Evolutionary conservation across 1,140 invertebrate species (phyloP).

Genomic region (Drosophila bocki): DNA sequence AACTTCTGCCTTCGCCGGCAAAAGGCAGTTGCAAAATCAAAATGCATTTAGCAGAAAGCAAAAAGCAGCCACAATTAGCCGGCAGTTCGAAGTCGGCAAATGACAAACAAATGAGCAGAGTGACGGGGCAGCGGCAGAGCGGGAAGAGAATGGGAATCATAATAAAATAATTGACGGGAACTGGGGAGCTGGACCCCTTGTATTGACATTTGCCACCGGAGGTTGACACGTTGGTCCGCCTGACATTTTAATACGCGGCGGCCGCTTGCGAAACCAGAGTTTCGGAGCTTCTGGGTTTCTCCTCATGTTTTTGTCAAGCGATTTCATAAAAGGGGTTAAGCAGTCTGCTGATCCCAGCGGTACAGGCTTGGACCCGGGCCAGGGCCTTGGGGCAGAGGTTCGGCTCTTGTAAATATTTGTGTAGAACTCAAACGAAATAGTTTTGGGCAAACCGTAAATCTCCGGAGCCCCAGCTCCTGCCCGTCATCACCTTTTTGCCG

Average conservation of each 20-base stretch:
- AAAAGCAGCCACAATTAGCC: constrained; percentile 53
- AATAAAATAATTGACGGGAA: constrained; percentile 71
- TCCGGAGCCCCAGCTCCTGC: neutral
- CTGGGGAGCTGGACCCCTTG: constrained; percentile 48
- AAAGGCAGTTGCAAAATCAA: constrained; percentile 72
- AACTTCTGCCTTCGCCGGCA: constrained; percentile 43
- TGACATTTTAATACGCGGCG: constrained; percentile 71
- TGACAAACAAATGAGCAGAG: constrained; percentile 47
- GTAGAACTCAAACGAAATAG: constrained; percentile 32
- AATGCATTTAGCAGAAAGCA: constrained; percentile 73
- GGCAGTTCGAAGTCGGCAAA: constrained; percentile 34
- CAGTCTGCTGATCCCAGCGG: constrained; percentile 7
- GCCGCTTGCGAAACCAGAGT: constrained; percentile 55
- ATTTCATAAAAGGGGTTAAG: constrained; percentile 45
- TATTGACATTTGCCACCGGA: constrained; percentile 70
- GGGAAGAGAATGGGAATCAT: constrained; percentile 37
- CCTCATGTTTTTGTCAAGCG: constrained; percentile 41
- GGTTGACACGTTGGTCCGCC: constrained; percentile 33
- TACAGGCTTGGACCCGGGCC: constrained; percentile 11
- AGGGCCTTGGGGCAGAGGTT: constrained; percentile 6
- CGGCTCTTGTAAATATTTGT: constrained; percentile 39
- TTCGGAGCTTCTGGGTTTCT: constrained; percentile 38
- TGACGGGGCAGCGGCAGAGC: neutral
- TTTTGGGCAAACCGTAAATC: constrained; percentile 29
- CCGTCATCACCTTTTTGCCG: constrained; percentile 33